Conservation (phyloP, 2,888 invertebrate species). For the Nudaria mundana region DNA sequence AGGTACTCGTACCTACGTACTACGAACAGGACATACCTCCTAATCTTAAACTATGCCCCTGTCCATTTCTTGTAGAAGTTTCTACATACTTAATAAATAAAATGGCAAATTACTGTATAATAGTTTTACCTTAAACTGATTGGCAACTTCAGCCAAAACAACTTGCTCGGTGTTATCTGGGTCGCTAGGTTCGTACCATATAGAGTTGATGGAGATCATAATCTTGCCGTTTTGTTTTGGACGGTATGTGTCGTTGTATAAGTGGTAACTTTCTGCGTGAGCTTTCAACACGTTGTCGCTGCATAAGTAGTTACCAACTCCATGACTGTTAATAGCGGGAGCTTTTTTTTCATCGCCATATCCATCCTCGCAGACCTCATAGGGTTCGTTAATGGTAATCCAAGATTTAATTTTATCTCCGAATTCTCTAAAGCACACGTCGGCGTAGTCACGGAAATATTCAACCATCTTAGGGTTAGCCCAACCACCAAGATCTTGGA, state of each 20-base stretch:
- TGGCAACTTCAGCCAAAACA: constrained; percentile 70
- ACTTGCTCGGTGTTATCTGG: constrained; percentile 63
- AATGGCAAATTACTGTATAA: too few species aligned
- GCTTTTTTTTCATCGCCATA: constrained; percentile 77
- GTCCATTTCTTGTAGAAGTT: too few species aligned
- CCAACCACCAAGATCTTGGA: constrained; percentile 81
- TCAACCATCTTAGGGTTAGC: constrained; percentile 76
- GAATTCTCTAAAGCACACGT: constrained; percentile 76
- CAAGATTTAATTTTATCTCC: constrained; percentile 83
- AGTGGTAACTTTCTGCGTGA: constrained; percentile 84
- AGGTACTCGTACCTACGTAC: too few species aligned
- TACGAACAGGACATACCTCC: too few species aligned
- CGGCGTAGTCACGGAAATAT: constrained; percentile 80
- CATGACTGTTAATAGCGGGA: constrained; percentile 78
- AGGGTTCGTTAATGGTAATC: constrained; percentile 87
- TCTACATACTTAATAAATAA: too few species aligned
- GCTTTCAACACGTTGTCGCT: constrained; percentile 84
- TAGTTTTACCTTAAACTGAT: constrained; percentile 69
- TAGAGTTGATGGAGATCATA: constrained; percentile 78
- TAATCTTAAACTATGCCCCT: too few species aligned
- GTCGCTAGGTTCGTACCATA: constrained; percentile 75
- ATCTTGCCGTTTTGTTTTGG: constrained; percentile 76
- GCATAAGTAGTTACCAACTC: constrained; percentile 83
- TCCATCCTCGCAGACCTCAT: constrained; percentile 76
- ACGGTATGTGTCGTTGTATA: constrained; percentile 83